Conservation (phyloP, 2,113 vertebrate species). For the Leptobrachium ailaonicum region DNA sequence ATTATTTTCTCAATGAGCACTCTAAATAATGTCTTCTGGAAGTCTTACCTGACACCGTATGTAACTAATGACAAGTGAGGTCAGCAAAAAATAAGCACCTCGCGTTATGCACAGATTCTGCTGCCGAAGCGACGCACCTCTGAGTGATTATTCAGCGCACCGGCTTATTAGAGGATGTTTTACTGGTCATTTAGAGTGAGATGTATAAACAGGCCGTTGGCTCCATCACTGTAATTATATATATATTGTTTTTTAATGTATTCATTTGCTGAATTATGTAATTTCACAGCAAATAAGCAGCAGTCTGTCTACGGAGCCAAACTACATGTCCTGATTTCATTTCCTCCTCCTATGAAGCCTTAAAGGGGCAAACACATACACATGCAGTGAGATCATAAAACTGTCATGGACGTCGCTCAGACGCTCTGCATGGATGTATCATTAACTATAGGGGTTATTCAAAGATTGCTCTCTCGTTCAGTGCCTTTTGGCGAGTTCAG, state of each 20-base stretch:
- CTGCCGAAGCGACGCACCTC: constrained; percentile 1
- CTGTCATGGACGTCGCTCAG: too few relatives aligned
- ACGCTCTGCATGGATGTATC: too few relatives aligned
- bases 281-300: not conserved
- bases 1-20: constrained; percentile 2
- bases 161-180: not conserved
- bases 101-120: constrained; percentile 3
- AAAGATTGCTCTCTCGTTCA: too few relatives aligned
- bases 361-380: not conserved
- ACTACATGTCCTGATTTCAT: not conserved
- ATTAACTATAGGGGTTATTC: too few relatives aligned
- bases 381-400: too few relatives aligned
- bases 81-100: constrained; percentile 17
- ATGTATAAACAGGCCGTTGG: not conserved
- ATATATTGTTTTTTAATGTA: not conserved
- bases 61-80: constrained; percentile 26
- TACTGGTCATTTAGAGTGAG: not conserved
- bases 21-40: constrained; percentile 21
- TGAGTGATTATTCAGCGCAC: constrained; percentile 14
- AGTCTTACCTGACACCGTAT: constrained; percentile 6
- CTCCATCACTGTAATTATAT: not conserved
- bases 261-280: not conserved
- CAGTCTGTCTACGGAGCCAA: not conserved
- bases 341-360: not conserved
- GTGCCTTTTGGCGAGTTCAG: too few relatives aligned